These are phyloP conservation scores for Puntigrus tetrazona DNA, from an alignment of 2,113 vertebrate species.

Conservation along the genomic window DNA sequence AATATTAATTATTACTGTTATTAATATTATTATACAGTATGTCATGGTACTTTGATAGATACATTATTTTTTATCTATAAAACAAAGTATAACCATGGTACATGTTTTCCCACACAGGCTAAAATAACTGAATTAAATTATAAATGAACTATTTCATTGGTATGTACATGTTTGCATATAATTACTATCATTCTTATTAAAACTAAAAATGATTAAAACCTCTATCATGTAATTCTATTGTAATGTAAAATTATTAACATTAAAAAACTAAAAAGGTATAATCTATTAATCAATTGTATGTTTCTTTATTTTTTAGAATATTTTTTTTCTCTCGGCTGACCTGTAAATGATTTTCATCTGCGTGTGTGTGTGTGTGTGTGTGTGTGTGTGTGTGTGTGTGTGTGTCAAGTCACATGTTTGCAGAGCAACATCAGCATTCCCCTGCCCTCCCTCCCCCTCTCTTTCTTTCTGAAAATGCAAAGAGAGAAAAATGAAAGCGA, in stretches of 20 bases:
- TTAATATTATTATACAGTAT: too few relatives aligned
- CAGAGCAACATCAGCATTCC: slow-evolving; percentile 65
- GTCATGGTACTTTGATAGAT: neutral
- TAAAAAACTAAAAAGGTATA: neutral
- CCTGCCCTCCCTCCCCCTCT: slow-evolving; percentile 12
- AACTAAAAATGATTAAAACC: neutral
- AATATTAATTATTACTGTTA: neutral
- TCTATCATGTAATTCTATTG: neutral
- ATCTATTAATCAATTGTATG: neutral
- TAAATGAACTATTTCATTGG: neutral
- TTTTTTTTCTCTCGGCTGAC: slow-evolving; percentile 35
- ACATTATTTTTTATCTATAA: neutral
- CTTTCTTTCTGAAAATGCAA: slow-evolving; percentile 52
- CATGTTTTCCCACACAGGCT: neutral
- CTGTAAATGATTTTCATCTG: slow-evolving; percentile 80
- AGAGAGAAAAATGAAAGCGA: slow-evolving; percentile 46
- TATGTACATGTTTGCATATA: neutral
- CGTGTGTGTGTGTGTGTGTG: neutral
- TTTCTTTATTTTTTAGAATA: neutral
- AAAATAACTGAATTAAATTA: neutral
- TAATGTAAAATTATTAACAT: neutral
- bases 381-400: neutral
- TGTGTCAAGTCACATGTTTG: slow-evolving; percentile 70
- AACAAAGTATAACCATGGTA: neutral
- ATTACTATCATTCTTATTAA: neutral